Evolutionary conservation across 2,888 invertebrate species (phyloP), one percentile per base, ranked within the genome.

Genomic region (Chirona hameri): DNA sequence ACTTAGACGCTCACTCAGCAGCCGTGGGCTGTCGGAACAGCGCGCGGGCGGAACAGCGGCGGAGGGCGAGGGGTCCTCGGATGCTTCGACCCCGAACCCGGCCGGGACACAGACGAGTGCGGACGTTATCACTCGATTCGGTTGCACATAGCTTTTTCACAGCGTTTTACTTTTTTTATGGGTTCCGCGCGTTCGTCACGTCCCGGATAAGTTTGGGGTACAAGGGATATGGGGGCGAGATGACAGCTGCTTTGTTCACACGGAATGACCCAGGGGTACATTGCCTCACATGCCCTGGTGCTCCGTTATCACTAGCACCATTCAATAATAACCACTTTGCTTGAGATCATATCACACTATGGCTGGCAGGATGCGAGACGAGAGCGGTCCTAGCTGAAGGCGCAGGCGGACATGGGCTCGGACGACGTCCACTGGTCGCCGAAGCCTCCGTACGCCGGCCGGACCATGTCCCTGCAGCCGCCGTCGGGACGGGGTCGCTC

Each of bases 331-430:
- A 76, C 76, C 76, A 76, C 76, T 76, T 76, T 76, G 76, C 76
- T 76, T 76, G 76, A 76, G 76, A 76, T 76, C 76, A 76, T 76
- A 76, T 76, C 76, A 76, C 76, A 76, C 76, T 76, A 76, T 76
- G 76, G 76, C 76, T 46, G 76, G 76, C 76, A 76, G 76, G 76
- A 76, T 76, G 76, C n/a, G 72, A 76, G 76, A 76, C 76, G 76
- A 24, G 46, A 10, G 0, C 24, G 21, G 76, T 7, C 24, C 21
- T 76, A 76, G 76, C 76, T 76, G 76, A 76, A 76, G 76, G 76
- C 76, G 72, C 72, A 72, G 76, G 76, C 76, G 9, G 46, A 10
- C 76, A 46, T 39, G 9, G 39, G 76, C 39, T 76, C 76, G 24
- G 18, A 0, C 14, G 29, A 27, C 12, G 39, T 1, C 76, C 76